Conservation (phyloP, 2,113 vertebrate species). For the Ptilonorhynchus violaceus region DNA sequence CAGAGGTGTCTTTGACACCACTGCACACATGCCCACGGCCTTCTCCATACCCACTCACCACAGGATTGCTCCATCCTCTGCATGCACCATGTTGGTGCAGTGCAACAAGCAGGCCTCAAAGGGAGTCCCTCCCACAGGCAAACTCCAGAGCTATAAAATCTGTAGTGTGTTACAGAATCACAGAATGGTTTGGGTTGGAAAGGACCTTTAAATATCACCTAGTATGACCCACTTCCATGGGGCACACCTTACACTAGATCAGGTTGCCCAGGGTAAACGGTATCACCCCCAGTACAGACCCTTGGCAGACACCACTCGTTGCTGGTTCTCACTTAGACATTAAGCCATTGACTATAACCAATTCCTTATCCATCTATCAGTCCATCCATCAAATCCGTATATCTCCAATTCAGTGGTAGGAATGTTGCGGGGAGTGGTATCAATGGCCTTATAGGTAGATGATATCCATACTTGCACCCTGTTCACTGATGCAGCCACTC, state of each 20-base stretch:
- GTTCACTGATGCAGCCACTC: not conserved
- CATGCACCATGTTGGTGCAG: not conserved
- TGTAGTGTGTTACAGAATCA: not conserved
- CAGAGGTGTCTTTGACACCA: not conserved
- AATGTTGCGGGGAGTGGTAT: accelerated
- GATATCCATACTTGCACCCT: not conserved
- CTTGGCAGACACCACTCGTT: not conserved
- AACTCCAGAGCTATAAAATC: not conserved
- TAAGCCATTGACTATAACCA: not conserved
- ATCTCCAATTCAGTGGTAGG: not conserved
- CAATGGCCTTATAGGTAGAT: not conserved
- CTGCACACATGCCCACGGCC: not conserved
- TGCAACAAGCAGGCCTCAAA: not conserved
- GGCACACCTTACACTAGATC: not conserved
- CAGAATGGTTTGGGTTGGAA: not conserved
- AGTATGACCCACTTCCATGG: not conserved
- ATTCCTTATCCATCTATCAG: not conserved
- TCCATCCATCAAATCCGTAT: not conserved
- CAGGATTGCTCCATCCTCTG: not conserved
- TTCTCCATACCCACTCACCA: not conserved
- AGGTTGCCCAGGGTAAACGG: not conserved
- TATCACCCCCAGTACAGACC: accelerated
- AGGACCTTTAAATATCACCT: not conserved
- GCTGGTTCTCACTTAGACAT: not conserved
- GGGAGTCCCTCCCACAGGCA: not conserved